Percentiles rank a stretch among this genome's conserved stretches.
Evolutionary conservation across 2,113 vertebrate genomes (phyloP).

Genomic region (Chionomys nivalis): DNA sequence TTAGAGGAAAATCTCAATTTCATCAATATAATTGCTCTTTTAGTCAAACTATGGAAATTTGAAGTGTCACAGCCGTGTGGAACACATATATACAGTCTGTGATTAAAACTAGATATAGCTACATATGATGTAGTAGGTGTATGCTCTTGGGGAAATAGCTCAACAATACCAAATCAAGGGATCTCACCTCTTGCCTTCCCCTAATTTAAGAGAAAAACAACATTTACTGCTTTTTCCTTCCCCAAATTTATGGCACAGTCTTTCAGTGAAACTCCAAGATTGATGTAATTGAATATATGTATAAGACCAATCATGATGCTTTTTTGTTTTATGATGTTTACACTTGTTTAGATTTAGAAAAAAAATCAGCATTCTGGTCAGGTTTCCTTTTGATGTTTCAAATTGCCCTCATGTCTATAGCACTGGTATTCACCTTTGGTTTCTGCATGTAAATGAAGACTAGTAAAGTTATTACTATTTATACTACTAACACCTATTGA

Average conservation of each 20-base stretch:
- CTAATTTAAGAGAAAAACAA: not conserved
- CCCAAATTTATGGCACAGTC: not conserved
- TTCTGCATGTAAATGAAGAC: not conserved
- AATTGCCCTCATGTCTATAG: not conserved
- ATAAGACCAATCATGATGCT: not conserved
- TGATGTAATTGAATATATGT: not conserved
- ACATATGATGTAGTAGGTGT: not conserved
- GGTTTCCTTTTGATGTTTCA: not conserved
- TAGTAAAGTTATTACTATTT: not conserved
- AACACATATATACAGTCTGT: not conserved
- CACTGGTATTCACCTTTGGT: not conserved
- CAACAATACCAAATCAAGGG: not conserved
- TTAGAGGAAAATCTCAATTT: not conserved
- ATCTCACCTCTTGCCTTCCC: not conserved
- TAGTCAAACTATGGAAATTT: not conserved
- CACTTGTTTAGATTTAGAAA: not conserved
- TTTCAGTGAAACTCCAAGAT: not conserved
- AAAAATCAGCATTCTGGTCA: not conserved
- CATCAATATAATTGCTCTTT: not conserved
- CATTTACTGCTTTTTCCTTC: not conserved
- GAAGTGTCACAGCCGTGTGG: not conserved
- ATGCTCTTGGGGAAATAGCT: not conserved
- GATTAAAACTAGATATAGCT: not conserved
- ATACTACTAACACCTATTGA: not conserved
- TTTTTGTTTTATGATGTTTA: not conserved